Evolutionary conservation across 1,140 invertebrate genomes (phyloP).

Genomic region (Acyrthosiphon pisum): DNA sequence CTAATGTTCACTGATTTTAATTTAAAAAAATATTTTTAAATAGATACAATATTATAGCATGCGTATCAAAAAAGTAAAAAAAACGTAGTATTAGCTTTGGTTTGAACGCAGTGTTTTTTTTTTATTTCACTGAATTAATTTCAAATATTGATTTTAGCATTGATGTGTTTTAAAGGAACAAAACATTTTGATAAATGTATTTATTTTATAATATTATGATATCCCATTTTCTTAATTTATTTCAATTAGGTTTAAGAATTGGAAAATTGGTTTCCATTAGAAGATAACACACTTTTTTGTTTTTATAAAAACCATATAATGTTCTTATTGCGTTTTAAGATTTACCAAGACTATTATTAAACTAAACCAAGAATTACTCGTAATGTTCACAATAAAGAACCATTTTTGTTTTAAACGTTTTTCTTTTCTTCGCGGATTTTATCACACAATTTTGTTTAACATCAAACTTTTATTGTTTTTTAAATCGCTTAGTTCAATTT

Average conservation of each 20-base stretch:
- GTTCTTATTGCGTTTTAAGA: too few relatives aligned
- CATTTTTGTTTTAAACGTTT: neutral
- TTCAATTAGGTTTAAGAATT: neutral
- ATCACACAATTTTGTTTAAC: neutral
- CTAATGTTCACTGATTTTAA: too few relatives aligned
- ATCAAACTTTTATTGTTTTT: neutral
- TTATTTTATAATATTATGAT: neutral
- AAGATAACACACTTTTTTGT: neutral
- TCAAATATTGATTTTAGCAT: too few relatives aligned
- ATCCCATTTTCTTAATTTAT: neutral
- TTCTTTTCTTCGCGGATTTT: neutral
- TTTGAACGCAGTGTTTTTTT: too few relatives aligned
- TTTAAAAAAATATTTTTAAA: too few relatives aligned
- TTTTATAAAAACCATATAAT: too few relatives aligned
- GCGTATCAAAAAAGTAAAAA: too few relatives aligned
- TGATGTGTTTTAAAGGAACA: neutral
- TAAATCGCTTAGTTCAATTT: neutral
- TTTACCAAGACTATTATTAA: neutral
- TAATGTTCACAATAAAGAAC: neutral
- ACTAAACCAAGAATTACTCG: neutral
- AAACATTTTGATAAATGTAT: neutral
- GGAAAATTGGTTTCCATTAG: neutral
- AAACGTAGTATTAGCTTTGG: too few relatives aligned
- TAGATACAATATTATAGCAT: too few relatives aligned
- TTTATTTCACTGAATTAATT: too few relatives aligned